Evolutionary conservation across 2,113 vertebrate species (phyloP).

Genomic region (Sebastes schlegelii): DNA sequence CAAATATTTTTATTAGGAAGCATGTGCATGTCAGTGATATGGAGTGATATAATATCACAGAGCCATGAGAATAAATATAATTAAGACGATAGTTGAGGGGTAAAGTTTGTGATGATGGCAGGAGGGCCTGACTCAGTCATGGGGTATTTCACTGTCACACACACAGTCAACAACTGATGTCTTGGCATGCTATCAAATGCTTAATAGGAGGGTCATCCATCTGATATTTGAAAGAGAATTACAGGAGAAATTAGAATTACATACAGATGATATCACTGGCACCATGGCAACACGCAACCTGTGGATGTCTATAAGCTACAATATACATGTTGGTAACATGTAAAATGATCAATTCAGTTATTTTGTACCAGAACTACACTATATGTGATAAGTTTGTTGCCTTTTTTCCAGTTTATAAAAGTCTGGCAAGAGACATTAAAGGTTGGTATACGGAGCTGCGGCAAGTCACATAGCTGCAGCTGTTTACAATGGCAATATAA

Average conservation of each 20-base stretch:
- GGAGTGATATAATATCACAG: conserved; percentile 37
- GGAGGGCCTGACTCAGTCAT: conserved; percentile 32
- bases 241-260: neutral
- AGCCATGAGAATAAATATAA: conserved; percentile 26
- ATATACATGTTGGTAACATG: neutral
- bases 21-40: too few species aligned
- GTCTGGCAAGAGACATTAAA: too few species aligned
- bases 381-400: too few species aligned
- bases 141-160: conserved; percentile 39
- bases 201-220: neutral
- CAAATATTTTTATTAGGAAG: too few species aligned
- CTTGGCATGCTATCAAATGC: conserved; percentile 20
- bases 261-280: neutral
- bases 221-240: neutral
- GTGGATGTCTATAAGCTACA: neutral
- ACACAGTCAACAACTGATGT: neutral
- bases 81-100: conserved; percentile 20
- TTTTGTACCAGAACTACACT: too few species aligned
- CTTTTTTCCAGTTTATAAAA: too few species aligned
- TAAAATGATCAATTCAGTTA: too few species aligned
- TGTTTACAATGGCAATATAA: neutral
- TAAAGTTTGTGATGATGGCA: conserved; percentile 17
- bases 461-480: conserved; percentile 5
- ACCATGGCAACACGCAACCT: neutral
- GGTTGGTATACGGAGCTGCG: neutral